These are phyloP conservation scores for Triops cancriformis DNA, from an alignment of 1,140 invertebrate genomes.

Conservation along the genomic window DNA sequence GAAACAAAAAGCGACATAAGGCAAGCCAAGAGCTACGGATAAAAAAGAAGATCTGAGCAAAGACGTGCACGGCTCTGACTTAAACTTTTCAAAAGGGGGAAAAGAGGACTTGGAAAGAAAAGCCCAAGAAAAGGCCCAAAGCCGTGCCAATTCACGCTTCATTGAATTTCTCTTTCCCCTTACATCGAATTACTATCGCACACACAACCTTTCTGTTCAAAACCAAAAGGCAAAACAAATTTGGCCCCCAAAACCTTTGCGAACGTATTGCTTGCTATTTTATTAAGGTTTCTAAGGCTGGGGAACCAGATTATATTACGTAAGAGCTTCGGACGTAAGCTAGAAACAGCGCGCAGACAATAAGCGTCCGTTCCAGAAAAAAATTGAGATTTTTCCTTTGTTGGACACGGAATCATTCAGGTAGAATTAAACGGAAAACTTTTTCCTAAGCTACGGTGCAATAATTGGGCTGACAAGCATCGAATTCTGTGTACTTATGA, in stretches of 20 bases:
- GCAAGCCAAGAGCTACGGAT: background rate
- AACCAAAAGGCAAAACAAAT: background rate
- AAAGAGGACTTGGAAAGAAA: background rate
- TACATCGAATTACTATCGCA: background rate
- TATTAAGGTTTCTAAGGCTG: background rate
- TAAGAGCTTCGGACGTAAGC: no score
- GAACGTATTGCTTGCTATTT: background rate
- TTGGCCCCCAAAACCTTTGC: background rate
- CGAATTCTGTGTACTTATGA: no score
- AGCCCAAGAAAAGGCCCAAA: background rate
- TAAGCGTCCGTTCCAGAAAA: no score
- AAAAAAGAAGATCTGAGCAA: background rate
- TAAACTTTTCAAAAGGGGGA: background rate
- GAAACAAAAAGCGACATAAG: constrained; percentile 1
- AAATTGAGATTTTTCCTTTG: no score
- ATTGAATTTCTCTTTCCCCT: constrained; percentile 8
- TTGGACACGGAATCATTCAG: no score
- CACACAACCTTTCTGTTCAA: background rate
- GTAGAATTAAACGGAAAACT: no score
- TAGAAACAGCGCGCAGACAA: no score
- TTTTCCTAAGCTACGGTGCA: no score
- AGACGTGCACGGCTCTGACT: background rate
- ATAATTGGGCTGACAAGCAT: no score
- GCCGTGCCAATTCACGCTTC: background rate
- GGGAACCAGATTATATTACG: no score